A percentile compares a stretch with the other conserved stretches of the same genome.
phyloP scores from a whole-genome alignment of 1,140 invertebrate species.

The Asbolus verrucosus region DNA sequence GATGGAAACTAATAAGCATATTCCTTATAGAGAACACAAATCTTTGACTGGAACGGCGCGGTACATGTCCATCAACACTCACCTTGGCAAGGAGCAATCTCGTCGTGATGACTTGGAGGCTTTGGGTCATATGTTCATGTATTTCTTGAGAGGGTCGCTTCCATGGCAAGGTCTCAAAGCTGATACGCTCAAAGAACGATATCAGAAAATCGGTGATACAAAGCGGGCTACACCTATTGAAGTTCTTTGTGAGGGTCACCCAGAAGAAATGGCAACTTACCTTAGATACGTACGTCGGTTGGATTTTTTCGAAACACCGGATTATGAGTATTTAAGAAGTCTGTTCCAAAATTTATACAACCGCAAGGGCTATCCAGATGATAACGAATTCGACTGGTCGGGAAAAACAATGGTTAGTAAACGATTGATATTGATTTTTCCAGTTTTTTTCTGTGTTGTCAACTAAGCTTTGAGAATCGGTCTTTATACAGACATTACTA shows the following conservation, averaged over 20 bases:
- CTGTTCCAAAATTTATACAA: conserved; percentile 96
- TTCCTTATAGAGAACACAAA: conserved; percentile 99
- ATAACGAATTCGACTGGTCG: conserved; percentile 98
- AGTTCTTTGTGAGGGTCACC: conserved; percentile 97
- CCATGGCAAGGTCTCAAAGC: conserved; percentile 99
- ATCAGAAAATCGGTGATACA: conserved; percentile 99
- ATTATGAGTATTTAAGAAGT: conserved; percentile 98
- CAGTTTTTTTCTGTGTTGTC: conserved; percentile 1
- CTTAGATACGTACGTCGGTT: conserved; percentile 96
- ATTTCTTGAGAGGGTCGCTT: conserved; percentile 97
- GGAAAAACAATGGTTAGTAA: conserved; percentile 90
- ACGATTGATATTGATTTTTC: not conserved
- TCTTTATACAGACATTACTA: not conserved
- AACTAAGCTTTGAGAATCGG: too few species aligned
- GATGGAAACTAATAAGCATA: conserved; percentile 99
- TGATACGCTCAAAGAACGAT: conserved; percentile 98
- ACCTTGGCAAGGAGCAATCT: conserved; percentile 99
- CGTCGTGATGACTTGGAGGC: conserved; percentile 99
- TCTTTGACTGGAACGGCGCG: conserved; percentile 97
- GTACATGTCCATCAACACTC: conserved; percentile 99
- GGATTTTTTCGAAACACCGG: conserved; percentile 99
- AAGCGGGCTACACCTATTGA: conserved; percentile 98
- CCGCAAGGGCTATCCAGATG: conserved; percentile 90
- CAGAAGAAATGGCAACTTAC: conserved; percentile 97
- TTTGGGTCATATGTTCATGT: conserved; percentile 99